Evolutionary conservation across 1,140 invertebrate species (phyloP).

Genomic region (Drosophila sproati): DNA sequence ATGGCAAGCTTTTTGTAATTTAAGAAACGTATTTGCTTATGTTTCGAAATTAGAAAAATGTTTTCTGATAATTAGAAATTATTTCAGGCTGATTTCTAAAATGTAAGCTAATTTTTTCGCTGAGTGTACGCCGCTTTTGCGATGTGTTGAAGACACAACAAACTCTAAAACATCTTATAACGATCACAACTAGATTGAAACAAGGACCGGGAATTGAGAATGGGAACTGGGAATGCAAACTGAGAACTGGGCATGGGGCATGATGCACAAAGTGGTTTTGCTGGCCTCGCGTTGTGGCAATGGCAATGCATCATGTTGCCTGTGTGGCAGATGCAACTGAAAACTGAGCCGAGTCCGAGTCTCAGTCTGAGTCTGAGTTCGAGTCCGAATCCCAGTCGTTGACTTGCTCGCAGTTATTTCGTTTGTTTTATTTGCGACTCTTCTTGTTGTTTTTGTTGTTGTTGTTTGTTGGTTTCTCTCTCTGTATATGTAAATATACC

Average conservation of each 20-base stretch:
- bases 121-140: too few species aligned
- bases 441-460: neutral
- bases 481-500: too few species aligned
- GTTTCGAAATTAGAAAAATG: too few species aligned
- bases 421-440: neutral
- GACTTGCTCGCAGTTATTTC: slow-evolving; percentile 31
- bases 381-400: slow-evolving; percentile 28
- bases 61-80: too few species aligned
- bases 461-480: slow-evolving; percentile 3
- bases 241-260: neutral
- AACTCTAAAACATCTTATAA: slow-evolving; percentile 23
- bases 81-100: too few species aligned
- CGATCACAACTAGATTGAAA: slow-evolving; percentile 51
- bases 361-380: neutral
- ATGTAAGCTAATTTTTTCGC: too few species aligned
- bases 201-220: slow-evolving; percentile 26
- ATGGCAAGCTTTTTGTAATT: too few species aligned
- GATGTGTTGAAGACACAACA: too few species aligned
- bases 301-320: slow-evolving; percentile 36
- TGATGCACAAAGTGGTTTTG: slow-evolving; percentile 37
- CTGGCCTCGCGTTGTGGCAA: slow-evolving; percentile 11
- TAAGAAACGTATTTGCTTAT: too few species aligned
- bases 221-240: slow-evolving; percentile 4
- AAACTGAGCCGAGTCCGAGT: neutral
- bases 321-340: slow-evolving; percentile 13